phyloP scores from a whole-genome alignment of 2,888 invertebrate genomes.

The Drosophila lutescens region DNA sequence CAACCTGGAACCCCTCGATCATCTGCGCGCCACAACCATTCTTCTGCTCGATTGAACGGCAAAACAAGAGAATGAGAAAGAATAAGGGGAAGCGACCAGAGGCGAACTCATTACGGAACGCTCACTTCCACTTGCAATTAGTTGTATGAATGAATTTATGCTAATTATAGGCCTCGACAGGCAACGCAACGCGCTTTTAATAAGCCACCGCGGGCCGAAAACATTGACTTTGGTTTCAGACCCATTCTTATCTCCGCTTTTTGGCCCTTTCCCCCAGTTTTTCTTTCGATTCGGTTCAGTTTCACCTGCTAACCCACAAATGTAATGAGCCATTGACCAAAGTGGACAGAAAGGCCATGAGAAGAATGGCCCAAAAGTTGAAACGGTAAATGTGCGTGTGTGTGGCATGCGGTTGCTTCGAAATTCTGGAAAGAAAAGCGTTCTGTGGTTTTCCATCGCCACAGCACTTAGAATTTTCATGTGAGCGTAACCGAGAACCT shows the following conservation, averaged over 20 bases:
- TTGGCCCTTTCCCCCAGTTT: slow-evolving; percentile 9
- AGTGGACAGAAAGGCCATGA: slow-evolving; percentile 42
- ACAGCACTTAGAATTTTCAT: slow-evolving; percentile 61
- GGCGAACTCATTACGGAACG: slow-evolving; percentile 64
- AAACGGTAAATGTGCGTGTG: slow-evolving; percentile 68
- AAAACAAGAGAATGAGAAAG: background rate
- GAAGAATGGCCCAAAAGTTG: slow-evolving; percentile 21
- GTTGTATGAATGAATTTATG: slow-evolving; percentile 77
- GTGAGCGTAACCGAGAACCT: slow-evolving; percentile 53
- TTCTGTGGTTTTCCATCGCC: slow-evolving; percentile 26
- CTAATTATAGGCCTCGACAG: slow-evolving; percentile 68
- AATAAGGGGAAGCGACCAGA: slow-evolving; percentile 12
- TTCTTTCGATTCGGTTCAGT: slow-evolving; percentile 52
- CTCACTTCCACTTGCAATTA: slow-evolving; percentile 75
- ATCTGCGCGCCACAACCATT: slow-evolving; percentile 27
- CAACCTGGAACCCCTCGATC: slow-evolving; percentile 16
- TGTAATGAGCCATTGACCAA: slow-evolving; percentile 78
- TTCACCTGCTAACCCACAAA: slow-evolving; percentile 81
- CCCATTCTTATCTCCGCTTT: slow-evolving; percentile 21
- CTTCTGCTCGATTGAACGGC: slow-evolving; percentile 51
- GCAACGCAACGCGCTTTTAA: slow-evolving; percentile 78
- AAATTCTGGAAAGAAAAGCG: slow-evolving; percentile 12
- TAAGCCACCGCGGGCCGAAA: slow-evolving; percentile 51
- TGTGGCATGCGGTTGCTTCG: slow-evolving; percentile 66
- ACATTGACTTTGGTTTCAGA: slow-evolving; percentile 41